phyloP scores from a whole-genome alignment of 2,888 invertebrate genomes.

The Sceliomorpha sp. region DNA sequence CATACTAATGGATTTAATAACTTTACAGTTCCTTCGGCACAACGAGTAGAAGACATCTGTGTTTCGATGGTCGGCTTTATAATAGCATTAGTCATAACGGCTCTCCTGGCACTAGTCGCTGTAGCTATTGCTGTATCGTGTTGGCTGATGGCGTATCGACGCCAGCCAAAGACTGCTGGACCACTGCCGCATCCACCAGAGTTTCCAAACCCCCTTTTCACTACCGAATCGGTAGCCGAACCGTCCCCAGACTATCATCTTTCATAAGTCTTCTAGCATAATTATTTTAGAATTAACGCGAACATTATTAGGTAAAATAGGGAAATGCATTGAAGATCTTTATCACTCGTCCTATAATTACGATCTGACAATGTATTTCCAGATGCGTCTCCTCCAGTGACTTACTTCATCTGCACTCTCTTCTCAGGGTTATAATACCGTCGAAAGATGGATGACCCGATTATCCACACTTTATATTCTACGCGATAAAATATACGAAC shows the following conservation, averaged over 20 bases:
- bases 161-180: slow-evolving; percentile 92
- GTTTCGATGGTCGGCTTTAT: slow-evolving; percentile 96
- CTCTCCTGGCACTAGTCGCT: slow-evolving; percentile 93
- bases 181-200: slow-evolving; percentile 97
- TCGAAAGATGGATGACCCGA: slow-evolving; percentile 43
- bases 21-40: slow-evolving; percentile 81
- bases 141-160: slow-evolving; percentile 96
- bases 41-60: slow-evolving; percentile 91
- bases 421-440: slow-evolving; percentile 49
- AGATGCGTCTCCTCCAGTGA: slow-evolving; percentile 77
- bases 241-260: slow-evolving; percentile 89
- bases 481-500: slow-evolving; percentile 23
- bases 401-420: slow-evolving; percentile 66
- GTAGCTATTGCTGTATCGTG: slow-evolving; percentile 97
- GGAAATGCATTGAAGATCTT: slow-evolving; percentile 72
- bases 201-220: slow-evolving; percentile 96
- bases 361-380: slow-evolving; percentile 73
- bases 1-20: too few species aligned
- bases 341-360: slow-evolving; percentile 63
- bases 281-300: slow-evolving; percentile 67
- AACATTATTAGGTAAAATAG: slow-evolving; percentile 50
- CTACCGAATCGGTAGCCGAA: slow-evolving; percentile 90
- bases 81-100: slow-evolving; percentile 94
- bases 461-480: slow-evolving; percentile 14
- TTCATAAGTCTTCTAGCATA: slow-evolving; percentile 73